A percentile compares a stretch with the other conserved stretches of the same genome.
These are phyloP conservation scores for Palythoa heliodiscus DNA, from an alignment of 92 coral and sea anemone genomes.

Conservation along the genomic window DNA sequence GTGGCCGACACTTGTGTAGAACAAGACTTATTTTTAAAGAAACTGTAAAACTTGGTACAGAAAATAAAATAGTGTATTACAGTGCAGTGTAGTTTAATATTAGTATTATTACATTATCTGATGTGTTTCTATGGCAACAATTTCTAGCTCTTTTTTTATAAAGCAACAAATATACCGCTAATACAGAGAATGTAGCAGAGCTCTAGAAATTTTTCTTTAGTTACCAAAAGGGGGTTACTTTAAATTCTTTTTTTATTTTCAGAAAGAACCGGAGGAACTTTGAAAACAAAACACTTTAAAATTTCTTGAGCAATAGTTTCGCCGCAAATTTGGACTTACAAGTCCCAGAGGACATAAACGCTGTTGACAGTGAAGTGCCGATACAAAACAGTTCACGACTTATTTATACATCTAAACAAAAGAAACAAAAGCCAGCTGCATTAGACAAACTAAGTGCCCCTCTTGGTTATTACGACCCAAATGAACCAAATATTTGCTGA, in stretches of 20 bases:
- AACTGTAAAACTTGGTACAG: too few relatives aligned
- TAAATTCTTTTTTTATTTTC: too few relatives aligned
- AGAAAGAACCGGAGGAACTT: not conserved
- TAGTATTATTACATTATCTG: not conserved
- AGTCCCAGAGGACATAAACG: conserved; percentile 20
- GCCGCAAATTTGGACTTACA: not conserved
- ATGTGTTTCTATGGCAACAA: conserved; percentile 29
- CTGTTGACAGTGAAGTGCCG: conserved; percentile 3
- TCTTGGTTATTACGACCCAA: not conserved
- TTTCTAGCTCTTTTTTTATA: not conserved
- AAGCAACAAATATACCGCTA: not conserved
- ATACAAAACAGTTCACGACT: not conserved
- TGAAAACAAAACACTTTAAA: not conserved
- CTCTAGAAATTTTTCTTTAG: too few relatives aligned
- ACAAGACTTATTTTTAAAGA: too few relatives aligned
- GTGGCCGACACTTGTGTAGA: too few relatives aligned
- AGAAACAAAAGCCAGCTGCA: conserved; percentile 32
- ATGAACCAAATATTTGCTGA: conserved; percentile 29
- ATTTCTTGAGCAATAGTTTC: not conserved
- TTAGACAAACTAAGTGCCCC: not conserved
- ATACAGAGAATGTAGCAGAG: not conserved
- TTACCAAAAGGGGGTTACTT: too few relatives aligned
- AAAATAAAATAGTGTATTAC: too few relatives aligned
- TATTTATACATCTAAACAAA: not conserved
- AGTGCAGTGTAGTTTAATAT: too few relatives aligned